These are phyloP conservation scores for Meda fulgida DNA, from an alignment of 2,797 vertebrate species.

Conservation along the genomic window DNA sequence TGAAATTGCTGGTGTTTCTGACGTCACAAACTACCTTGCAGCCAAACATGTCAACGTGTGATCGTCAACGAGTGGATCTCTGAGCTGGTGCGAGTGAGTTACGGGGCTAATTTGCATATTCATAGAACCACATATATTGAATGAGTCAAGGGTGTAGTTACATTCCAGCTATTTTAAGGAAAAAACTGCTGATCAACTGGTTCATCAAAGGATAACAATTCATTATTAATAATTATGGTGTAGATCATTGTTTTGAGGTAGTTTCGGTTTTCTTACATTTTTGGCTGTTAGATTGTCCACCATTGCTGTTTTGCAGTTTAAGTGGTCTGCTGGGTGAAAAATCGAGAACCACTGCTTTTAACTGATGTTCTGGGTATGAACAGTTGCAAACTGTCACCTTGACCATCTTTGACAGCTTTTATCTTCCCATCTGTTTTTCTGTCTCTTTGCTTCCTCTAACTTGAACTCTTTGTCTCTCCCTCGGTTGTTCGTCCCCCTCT, in stretches of 20 bases:
- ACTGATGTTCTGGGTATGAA: neutral
- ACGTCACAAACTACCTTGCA: too few relatives aligned
- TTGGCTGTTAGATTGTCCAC: neutral
- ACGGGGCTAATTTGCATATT: too few relatives aligned
- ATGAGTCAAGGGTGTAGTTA: too few relatives aligned
- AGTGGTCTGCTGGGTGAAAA: neutral
- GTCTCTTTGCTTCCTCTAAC: neutral
- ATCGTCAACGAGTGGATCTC: too few relatives aligned
- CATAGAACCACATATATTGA: too few relatives aligned
- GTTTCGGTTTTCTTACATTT: neutral
- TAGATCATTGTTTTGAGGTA: neutral
- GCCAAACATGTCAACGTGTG: too few relatives aligned
- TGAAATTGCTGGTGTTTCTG: too few relatives aligned
- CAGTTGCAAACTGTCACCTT: neutral
- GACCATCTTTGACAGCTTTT: neutral
- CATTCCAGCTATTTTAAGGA: too few relatives aligned
- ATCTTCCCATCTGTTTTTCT: neutral
- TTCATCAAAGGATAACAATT: neutral
- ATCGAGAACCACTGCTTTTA: neutral
- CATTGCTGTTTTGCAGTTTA: neutral
- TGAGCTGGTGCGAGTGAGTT: too few relatives aligned
- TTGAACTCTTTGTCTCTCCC: neutral
- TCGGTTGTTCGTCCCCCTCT: constrained; percentile 43
- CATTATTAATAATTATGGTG: neutral
- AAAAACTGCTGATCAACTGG: too few relatives aligned